Evolutionary conservation across 2,797 vertebrate genomes (phyloP).

Genomic region (Melanotaenia boesemani): DNA sequence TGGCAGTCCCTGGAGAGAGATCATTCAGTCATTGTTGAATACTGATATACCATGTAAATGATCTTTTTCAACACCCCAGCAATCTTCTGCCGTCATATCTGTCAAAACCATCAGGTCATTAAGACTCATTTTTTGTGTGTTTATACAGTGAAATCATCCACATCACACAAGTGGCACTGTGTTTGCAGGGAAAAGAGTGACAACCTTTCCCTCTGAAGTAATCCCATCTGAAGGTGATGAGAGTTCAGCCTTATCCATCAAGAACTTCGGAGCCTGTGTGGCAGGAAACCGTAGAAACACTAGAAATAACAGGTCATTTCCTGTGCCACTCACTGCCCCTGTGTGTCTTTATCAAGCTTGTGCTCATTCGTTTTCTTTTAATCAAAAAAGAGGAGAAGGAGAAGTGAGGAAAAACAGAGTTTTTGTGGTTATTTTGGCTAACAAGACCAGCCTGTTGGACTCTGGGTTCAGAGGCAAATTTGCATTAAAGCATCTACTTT

Average conservation of each 20-base stretch:
- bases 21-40: constrained; percentile 35
- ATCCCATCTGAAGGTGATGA: constrained; percentile 58
- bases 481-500: not conserved
- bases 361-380: constrained; percentile 77
- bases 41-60: constrained; percentile 10
- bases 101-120: constrained; percentile 28
- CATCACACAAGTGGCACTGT: constrained; percentile 22
- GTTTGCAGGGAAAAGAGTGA: constrained; percentile 33
- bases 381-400: constrained; percentile 69
- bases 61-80: constrained; percentile 9
- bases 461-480: constrained; percentile 14
- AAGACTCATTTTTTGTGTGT: constrained; percentile 14
- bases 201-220: constrained; percentile 54
- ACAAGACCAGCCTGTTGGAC: constrained; percentile 6
- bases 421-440: constrained; percentile 17
- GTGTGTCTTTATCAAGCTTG: constrained; percentile 62
- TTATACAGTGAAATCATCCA: constrained; percentile 9
- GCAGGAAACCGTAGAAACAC: constrained; percentile 71
- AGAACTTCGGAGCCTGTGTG: constrained; percentile 43
- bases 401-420: constrained; percentile 61
- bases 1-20: constrained; percentile 85
- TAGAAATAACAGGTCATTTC: constrained; percentile 79
- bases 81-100: constrained; percentile 11
- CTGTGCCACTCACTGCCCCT: constrained; percentile 63
- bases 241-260: constrained; percentile 65